Percentiles rank a stretch among this genome's conserved stretches.
Evolutionary conservation across 2,113 vertebrate species (phyloP).

Genomic region (Lipophrys pholis): DNA sequence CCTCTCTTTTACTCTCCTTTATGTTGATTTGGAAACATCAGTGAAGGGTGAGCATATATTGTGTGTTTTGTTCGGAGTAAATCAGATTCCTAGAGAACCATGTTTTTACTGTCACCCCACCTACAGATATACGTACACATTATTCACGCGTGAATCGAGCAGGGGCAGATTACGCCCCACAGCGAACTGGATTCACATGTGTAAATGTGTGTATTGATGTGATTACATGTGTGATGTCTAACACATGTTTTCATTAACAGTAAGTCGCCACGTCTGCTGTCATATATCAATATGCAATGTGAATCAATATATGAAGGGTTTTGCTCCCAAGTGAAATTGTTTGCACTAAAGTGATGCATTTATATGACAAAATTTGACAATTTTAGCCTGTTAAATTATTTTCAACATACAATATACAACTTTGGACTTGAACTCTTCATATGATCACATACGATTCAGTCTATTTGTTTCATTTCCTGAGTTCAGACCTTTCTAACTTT

Average conservation of each 20-base stretch:
- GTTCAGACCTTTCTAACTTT: not conserved
- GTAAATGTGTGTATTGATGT: slow-evolving; percentile 49
- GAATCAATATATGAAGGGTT: slow-evolving; percentile 56
- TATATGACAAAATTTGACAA: not conserved
- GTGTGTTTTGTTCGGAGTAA: slow-evolving; percentile 49
- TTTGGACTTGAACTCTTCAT: slow-evolving; percentile 57
- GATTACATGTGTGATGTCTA: slow-evolving; percentile 40
- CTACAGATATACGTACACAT: slow-evolving; percentile 16
- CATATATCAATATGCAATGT: slow-evolving; percentile 45
- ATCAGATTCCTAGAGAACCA: slow-evolving; percentile 37
- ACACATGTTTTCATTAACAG: slow-evolving; percentile 38
- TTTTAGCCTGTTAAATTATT: not conserved
- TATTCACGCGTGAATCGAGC: slow-evolving; percentile 52
- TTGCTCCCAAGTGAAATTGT: slow-evolving; percentile 13
- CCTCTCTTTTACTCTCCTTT: slow-evolving; percentile 67
- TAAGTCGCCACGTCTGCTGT: slow-evolving; percentile 43
- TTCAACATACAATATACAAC: not conserved
- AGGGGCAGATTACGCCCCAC: not conserved
- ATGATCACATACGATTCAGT: slow-evolving; percentile 52
- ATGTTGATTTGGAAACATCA: slow-evolving; percentile 77
- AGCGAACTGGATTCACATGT: slow-evolving; percentile 28
- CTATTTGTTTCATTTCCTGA: slow-evolving; percentile 12
- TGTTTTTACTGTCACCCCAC: slow-evolving; percentile 25
- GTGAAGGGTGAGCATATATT: slow-evolving; percentile 84
- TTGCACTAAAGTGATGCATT: not conserved